Percentiles rank a stretch among this genome's conserved stretches.
Conservation (phyloP, 2,797 vertebrate species). For the Spinus pinus region DNA sequence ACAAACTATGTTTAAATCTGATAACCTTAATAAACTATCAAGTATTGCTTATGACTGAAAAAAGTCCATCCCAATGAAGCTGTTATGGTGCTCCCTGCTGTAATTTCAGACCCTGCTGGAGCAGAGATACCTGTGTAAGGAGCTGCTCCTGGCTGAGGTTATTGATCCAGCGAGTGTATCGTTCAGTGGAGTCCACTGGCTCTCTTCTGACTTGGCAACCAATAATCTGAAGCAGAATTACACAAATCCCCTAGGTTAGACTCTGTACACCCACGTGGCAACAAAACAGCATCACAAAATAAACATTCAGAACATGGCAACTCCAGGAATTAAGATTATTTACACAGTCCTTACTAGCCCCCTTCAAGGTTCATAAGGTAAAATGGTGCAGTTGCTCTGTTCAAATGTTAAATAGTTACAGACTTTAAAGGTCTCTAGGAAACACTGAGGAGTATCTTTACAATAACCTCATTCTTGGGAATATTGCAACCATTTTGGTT, state of each 20-base stretch:
- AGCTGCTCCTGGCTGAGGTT: conserved; percentile 83
- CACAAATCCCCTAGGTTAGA: background rate
- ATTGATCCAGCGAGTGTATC: conserved; percentile 96
- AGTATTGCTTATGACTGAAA: background rate
- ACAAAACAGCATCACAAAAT: background rate
- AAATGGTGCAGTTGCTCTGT: background rate
- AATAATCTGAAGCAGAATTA: conserved; percentile 78
- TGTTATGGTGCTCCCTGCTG: background rate
- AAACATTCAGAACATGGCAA: background rate
- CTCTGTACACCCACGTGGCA: background rate
- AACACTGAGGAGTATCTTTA: background rate
- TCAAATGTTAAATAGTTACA: background rate
- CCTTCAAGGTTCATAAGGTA: background rate
- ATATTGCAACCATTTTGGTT: background rate
- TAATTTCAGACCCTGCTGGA: background rate
- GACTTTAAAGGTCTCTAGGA: background rate
- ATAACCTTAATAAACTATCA: background rate
- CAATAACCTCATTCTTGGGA: background rate
- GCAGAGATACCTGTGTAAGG: conserved; percentile 84
- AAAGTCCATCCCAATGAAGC: background rate
- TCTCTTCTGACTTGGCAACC: conserved; percentile 86
- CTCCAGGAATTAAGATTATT: background rate
- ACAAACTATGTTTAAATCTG: background rate
- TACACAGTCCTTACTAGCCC: background rate
- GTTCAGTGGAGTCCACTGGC: conserved; percentile 85